Evolutionary conservation across 2,113 vertebrate genomes (phyloP).

Genomic region (Petroica traversi): DNA sequence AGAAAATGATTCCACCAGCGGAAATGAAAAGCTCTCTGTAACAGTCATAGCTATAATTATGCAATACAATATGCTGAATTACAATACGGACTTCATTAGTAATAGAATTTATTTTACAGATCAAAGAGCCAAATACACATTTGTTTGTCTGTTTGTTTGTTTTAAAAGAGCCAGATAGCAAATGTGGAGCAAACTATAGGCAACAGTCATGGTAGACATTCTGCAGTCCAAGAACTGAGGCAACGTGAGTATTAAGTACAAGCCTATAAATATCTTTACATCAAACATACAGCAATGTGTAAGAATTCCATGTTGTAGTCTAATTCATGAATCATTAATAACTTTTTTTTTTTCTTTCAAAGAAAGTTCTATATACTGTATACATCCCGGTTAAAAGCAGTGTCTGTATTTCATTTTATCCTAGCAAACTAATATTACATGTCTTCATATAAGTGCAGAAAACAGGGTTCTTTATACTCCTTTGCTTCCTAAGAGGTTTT

Average conservation of each 20-base stretch:
- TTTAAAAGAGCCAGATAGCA: slow-evolving; percentile 53
- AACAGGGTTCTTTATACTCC: slow-evolving; percentile 68
- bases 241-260: slow-evolving; percentile 56
- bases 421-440: slow-evolving; percentile 34
- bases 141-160: neutral
- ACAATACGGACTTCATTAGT: slow-evolving; percentile 43
- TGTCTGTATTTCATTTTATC: slow-evolving; percentile 23
- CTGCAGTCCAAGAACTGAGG: slow-evolving; percentile 50
- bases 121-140: slow-evolving; percentile 56
- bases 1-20: neutral
- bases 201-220: slow-evolving; percentile 61
- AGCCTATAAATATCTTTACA: slow-evolving; percentile 57
- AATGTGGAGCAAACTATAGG: slow-evolving; percentile 54
- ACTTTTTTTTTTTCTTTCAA: slow-evolving; percentile 42
- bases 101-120: slow-evolving; percentile 62
- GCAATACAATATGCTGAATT: slow-evolving; percentile 46
- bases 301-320: slow-evolving; percentile 40
- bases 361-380: slow-evolving; percentile 47
- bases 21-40: neutral
- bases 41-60: slow-evolving; percentile 27
- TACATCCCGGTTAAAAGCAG: slow-evolving; percentile 54
- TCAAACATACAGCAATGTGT: slow-evolving; percentile 59
- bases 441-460: slow-evolving; percentile 51
- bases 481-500: slow-evolving; percentile 21
- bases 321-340: slow-evolving; percentile 39